phyloP scores from a whole-genome alignment of 2,113 vertebrate genomes.

The Phrynocephalus versicolor region DNA sequence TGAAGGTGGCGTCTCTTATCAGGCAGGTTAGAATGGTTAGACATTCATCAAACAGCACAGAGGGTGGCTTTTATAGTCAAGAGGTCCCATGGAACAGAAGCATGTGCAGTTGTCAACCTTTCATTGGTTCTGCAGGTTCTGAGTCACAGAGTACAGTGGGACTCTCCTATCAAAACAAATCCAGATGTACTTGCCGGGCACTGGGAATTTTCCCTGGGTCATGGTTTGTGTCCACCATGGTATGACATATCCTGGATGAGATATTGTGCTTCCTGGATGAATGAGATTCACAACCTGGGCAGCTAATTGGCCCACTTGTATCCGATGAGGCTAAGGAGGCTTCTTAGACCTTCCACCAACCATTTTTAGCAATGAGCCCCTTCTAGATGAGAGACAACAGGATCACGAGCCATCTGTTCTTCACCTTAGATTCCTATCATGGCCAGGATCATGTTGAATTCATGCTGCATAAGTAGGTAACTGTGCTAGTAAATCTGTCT shows the following conservation, averaged over 20 bases:
- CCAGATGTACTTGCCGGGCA: not conserved
- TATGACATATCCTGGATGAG: not conserved
- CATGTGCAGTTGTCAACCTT: constrained; percentile 82
- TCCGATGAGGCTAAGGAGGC: not conserved
- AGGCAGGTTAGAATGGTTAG: constrained; percentile 76
- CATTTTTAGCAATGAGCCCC: not conserved
- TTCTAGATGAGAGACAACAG: not conserved
- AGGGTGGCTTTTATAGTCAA: constrained; percentile 63
- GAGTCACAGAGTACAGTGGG: not conserved
- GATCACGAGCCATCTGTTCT: not conserved
- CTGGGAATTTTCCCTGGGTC: not conserved
- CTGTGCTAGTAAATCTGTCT: no score
- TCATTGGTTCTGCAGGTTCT: constrained; percentile 57
- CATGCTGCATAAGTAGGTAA: no score
- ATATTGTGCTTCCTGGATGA: not conserved
- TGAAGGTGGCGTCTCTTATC: constrained; percentile 71
- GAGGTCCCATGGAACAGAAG: constrained; percentile 74
- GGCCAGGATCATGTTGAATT: no score
- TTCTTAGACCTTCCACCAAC: not conserved
- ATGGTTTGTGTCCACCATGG: not conserved
- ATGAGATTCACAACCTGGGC: not conserved
- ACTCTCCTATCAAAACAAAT: not conserved
- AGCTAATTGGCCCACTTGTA: not conserved
- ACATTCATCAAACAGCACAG: constrained; percentile 58
- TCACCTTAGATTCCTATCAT: no score